Conservation (phyloP, 2,888 invertebrate genomes). For the Vesta saturnalis region DNA sequence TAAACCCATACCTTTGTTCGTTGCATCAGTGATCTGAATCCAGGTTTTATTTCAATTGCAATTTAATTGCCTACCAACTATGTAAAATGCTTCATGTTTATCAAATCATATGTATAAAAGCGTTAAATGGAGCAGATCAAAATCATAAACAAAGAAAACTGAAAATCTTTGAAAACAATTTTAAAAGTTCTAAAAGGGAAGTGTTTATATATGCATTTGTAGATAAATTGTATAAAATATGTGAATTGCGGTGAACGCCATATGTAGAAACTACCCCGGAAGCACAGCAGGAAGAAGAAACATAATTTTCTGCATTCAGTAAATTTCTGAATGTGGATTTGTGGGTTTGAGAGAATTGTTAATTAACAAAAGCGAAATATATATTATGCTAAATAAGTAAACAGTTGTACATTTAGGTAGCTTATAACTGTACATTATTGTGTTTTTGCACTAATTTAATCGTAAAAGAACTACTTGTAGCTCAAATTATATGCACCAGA, state of each 20-base stretch:
- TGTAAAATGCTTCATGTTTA: too few species aligned
- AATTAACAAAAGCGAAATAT: background rate
- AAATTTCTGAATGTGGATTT: too few species aligned
- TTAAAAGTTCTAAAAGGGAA: too few species aligned
- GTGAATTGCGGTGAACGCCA: background rate
- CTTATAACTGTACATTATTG: too few species aligned
- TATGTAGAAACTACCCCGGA: slow-evolving; percentile 1
- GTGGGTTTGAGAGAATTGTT: background rate
- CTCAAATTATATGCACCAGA: too few species aligned
- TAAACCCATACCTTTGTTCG: background rate
- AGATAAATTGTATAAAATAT: background rate
- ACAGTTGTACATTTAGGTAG: background rate
- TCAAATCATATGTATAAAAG: too few species aligned
- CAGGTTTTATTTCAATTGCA: background rate
- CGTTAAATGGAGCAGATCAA: too few species aligned
- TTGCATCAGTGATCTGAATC: background rate
- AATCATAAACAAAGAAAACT: too few species aligned
- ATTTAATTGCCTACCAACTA: background rate
- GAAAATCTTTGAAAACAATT: too few species aligned
- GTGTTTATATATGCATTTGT: too few species aligned
- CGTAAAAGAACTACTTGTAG: too few species aligned
- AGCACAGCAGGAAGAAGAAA: background rate
- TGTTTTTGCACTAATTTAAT: too few species aligned
- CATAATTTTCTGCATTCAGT: background rate
- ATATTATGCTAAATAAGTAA: background rate